phyloP scores from a whole-genome alignment of 2,113 vertebrate genomes.

The Centropus unirufus region DNA sequence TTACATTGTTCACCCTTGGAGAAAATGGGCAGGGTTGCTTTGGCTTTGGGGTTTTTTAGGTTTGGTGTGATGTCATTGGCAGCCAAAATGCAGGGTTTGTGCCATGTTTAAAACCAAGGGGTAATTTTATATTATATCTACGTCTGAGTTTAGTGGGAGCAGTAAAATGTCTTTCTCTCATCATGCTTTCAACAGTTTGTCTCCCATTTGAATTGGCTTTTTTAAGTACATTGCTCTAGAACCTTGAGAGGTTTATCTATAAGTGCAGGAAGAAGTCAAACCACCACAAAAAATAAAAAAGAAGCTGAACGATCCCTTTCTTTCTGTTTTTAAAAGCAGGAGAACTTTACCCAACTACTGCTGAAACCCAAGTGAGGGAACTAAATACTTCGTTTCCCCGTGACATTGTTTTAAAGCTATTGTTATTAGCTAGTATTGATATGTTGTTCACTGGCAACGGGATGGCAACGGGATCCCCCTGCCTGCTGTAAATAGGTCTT shows the following conservation, averaged over 20 bases:
- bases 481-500: not conserved
- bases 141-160: not conserved
- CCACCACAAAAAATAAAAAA: not conserved
- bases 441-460: not conserved
- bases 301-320: not conserved
- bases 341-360: not conserved
- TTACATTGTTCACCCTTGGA: not conserved
- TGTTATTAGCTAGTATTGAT: not conserved
- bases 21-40: not conserved
- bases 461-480: not conserved
- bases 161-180: not conserved
- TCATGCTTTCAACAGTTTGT: not conserved
- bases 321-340: not conserved
- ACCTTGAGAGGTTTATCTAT: not conserved
- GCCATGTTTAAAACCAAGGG: not conserved
- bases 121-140: not conserved
- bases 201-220: not conserved
- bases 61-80: rapidly evolving
- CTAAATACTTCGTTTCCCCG: not conserved
- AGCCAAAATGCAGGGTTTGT: not conserved
- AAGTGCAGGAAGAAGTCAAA: not conserved
- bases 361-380: not conserved
- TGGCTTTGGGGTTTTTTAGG: not conserved
- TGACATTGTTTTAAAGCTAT: not conserved
- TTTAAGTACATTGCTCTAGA: not conserved